Conservation (phyloP, 2,797 vertebrate species). For the Iguana delicatissima region DNA sequence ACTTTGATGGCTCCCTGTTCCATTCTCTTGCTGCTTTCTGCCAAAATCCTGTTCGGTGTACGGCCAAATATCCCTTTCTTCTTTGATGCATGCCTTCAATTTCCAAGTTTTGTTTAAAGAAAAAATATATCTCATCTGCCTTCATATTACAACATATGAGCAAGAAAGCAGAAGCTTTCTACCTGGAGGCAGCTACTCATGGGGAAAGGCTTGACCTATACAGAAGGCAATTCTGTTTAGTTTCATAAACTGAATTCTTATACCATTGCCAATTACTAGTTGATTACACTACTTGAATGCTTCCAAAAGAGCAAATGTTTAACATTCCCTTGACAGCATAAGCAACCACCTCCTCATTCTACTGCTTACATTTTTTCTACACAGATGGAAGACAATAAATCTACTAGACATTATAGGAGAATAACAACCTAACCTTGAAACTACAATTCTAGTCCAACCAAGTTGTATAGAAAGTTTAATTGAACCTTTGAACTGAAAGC, state of each 20-base stretch:
- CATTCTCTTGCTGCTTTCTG: not conserved
- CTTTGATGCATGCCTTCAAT: not conserved
- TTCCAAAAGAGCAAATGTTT: conserved; percentile 42
- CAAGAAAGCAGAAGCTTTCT: accelerated
- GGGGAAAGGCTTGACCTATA: not conserved
- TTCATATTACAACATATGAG: not conserved
- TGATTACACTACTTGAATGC: conserved; percentile 25
- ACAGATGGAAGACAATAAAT: conserved; percentile 20
- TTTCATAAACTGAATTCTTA: conserved; percentile 18
- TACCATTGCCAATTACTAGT: not conserved
- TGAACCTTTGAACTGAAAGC: not conserved
- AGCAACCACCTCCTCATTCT: conserved; percentile 40
- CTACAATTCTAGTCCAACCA: not conserved
- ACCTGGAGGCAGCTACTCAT: not conserved
- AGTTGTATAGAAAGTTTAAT: not conserved
- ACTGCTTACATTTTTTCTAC: conserved; percentile 2
- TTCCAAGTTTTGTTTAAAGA: accelerated
- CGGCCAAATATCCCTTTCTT: not conserved
- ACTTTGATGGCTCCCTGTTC: not conserved
- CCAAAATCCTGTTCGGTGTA: not conserved
- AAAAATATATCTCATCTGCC: not conserved
- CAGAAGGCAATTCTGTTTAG: conserved; percentile 13
- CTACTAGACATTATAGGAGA: conserved; percentile 14
- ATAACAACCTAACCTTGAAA: not conserved
- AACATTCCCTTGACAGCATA: not conserved